A percentile compares a stretch with the other conserved stretches of the same genome.
phyloP scores from a whole-genome alignment of 2,888 invertebrate species.

The Therioaphis trifolii region DNA sequence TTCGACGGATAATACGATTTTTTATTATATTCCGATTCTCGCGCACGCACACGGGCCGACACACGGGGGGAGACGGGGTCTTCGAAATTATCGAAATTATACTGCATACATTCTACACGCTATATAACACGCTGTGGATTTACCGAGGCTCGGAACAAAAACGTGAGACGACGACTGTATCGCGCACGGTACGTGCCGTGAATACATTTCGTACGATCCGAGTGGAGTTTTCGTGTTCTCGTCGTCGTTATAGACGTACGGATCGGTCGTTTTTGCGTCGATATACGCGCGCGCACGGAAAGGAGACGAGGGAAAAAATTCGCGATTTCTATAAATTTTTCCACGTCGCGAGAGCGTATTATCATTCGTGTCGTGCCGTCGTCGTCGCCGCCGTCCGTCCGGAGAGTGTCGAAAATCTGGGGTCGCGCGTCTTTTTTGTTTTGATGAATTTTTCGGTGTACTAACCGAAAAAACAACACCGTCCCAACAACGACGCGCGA shows the following conservation, averaged over 20 bases:
- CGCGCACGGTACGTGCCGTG: constrained; percentile 38
- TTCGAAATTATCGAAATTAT: constrained; percentile 45
- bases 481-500: background rate
- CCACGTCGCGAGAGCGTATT: background rate
- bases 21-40: background rate
- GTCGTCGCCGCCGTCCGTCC: background rate
- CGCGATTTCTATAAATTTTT: background rate
- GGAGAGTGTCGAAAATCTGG: background rate
- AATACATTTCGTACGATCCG: constrained; percentile 11
- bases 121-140: constrained; percentile 28
- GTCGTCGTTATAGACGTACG: background rate
- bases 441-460: background rate
- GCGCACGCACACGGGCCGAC: no score
- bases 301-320: background rate
- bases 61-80: background rate
- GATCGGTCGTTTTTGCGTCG: background rate
- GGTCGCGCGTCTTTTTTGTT: background rate
- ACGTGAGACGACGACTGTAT: background rate
- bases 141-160: constrained; percentile 18
- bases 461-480: background rate
- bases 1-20: background rate
- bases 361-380: background rate
- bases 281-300: background rate
- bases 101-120: no score
- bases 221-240: constrained; percentile 37